Base-by-base conservation (phyloP, 2,888 invertebrate species). In the Electrophaes corylata region DNA sequence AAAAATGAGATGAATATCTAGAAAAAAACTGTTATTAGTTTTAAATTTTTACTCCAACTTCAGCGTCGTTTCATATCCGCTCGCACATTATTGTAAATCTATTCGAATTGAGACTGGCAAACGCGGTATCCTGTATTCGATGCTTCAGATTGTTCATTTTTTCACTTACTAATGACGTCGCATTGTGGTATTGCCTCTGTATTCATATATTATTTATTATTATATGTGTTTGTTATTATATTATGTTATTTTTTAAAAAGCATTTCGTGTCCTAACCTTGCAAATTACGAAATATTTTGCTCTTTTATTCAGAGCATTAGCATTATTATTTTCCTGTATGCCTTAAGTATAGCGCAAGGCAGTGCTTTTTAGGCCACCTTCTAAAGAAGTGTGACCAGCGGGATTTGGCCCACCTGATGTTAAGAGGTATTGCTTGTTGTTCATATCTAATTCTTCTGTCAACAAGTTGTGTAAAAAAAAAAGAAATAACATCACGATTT, bases 121-220 rank as follows among this genome's bases (percentile, higher is more conserved):
- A 46, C 19, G 4, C 19, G 19, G 19, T 8, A 11, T 19, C 46
- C 20, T 33, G 19, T 46, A 20, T 45, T n/a, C 19, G 14, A 48
- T 39, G 18, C 29, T 39, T n/a, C n/a, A 23, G 39, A 39, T 39
- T 39, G 48, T 39, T 26, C 18, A 18, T 39, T 39, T 39, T 48
- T 48, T 48, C 8, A n/a, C n/a, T n/a, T n/a, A n/a, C n/a, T n/a
- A n/a, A 48, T 16, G 48, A 39, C 26, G 39, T 1, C 37, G 10
- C 23, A 26, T 8, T 37, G 23, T 12, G 39, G 16, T 48, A 29
- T 48, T 39, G 26, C 26, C 14, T n/a, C 19, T 46, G 19, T 48
- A 6, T 3, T 3, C 5, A 4, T 5, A 8, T 26, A 48, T 40
- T 29, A n/a, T 29, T 48, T 48, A 48, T 48, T 48, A 48, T 39